These are phyloP conservation scores for Lineus longissimus DNA, from an alignment of 1,140 invertebrate genomes.

Conservation along the genomic window DNA sequence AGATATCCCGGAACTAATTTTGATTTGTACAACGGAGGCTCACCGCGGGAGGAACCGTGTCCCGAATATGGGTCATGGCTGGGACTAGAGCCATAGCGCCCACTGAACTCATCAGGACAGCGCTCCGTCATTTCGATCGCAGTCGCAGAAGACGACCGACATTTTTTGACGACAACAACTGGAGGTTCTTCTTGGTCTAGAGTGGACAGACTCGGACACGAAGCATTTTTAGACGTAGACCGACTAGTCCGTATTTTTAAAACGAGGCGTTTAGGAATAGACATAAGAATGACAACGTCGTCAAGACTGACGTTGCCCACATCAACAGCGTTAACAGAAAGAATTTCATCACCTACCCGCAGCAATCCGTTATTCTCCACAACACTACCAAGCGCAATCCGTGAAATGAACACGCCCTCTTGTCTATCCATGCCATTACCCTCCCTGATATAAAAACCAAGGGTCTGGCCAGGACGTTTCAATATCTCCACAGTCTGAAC, in stretches of 20 bases:
- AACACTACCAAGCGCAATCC: constrained; percentile 72
- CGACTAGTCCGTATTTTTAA: constrained; percentile 72
- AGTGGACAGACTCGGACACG: constrained; percentile 43
- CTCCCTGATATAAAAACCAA: constrained; percentile 96
- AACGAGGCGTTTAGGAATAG: constrained; percentile 90
- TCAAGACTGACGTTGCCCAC: constrained; percentile 96
- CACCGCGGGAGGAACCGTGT: neutral
- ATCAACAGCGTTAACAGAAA: constrained; percentile 95
- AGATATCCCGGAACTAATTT: constrained; percentile 1
- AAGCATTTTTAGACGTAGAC: constrained; percentile 44
- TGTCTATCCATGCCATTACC: constrained; percentile 88
- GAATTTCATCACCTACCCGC: constrained; percentile 96
- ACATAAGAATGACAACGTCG: constrained; percentile 99
- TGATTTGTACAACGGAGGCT: constrained; percentile 3
- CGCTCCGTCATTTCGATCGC: constrained; percentile 74
- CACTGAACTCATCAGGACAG: constrained; percentile 61
- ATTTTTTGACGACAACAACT: constrained; percentile 89
- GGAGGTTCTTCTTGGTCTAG: constrained; percentile 71
- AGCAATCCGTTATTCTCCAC: constrained; percentile 93
- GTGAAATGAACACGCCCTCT: constrained; percentile 96
- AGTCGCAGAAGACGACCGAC: constrained; percentile 41
- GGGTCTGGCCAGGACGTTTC: constrained; percentile 95
- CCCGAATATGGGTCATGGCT: neutral
- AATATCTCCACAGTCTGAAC: constrained; percentile 98
- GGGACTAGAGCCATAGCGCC: constrained; percentile 15